These are phyloP conservation scores for Mormyrus hasselquistii DNA, from an alignment of 2,797 vertebrate species.

Conservation along the genomic window DNA sequence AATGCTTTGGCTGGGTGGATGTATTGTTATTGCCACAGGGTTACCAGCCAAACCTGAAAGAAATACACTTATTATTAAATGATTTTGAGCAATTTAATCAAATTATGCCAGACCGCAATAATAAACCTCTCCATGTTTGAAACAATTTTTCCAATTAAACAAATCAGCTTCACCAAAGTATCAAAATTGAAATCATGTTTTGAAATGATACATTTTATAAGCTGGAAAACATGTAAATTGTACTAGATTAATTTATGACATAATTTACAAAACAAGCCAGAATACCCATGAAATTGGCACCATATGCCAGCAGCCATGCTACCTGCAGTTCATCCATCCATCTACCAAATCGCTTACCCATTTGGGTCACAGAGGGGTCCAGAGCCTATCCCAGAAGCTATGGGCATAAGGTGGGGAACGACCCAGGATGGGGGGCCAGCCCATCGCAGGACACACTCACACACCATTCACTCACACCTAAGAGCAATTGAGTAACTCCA, in stretches of 20 bases:
- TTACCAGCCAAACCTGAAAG: not conserved
- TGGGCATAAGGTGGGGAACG: no score
- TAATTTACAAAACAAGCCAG: not conserved
- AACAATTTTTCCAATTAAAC: not conserved
- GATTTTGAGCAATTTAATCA: not conserved
- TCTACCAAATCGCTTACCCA: no score
- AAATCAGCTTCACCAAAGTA: not conserved
- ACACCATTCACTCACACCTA: no score
- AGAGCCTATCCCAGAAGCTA: no score
- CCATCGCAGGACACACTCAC: no score
- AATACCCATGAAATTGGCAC: not conserved
- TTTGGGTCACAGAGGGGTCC: no score
- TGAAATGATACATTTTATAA: not conserved
- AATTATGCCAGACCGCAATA: not conserved
- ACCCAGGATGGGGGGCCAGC: no score
- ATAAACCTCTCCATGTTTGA: not conserved
- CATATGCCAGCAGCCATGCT: not conserved
- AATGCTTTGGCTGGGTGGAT: not conserved
- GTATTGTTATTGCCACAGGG: not conserved
- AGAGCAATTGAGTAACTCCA: no score
- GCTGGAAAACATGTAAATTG: not conserved
- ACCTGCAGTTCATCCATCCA: not conserved
- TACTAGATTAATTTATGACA: not conserved
- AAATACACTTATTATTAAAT: not conserved
- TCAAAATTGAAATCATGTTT: not conserved